A percentile compares a stretch with the other conserved stretches of the same genome.
phyloP scores from a whole-genome alignment of 2,113 vertebrate genomes.

The Rhinolophus ferrumequinum region DNA sequence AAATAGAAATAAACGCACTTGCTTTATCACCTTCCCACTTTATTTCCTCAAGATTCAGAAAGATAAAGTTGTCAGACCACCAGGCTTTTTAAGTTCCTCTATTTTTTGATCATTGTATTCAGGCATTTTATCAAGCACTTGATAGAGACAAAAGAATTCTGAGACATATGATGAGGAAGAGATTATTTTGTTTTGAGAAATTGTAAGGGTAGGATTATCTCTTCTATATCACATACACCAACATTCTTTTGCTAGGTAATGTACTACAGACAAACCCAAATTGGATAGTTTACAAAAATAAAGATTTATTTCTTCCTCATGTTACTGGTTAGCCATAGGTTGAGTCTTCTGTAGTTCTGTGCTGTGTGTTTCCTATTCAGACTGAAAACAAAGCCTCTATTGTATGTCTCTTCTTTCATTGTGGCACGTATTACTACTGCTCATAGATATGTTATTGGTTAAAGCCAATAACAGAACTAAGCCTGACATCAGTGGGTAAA shows the following conservation, averaged over 20 bases:
- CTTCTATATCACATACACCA: neutral
- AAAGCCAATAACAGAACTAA: neutral
- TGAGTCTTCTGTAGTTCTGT: neutral
- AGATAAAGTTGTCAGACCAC: neutral
- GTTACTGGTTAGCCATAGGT: neutral
- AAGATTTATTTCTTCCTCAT: neutral
- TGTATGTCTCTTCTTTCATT: neutral
- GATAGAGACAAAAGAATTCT: neutral
- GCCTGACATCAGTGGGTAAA: neutral
- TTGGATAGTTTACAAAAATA: neutral
- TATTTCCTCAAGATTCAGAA: neutral
- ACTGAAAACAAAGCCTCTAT: neutral
- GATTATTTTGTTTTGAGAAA: neutral
- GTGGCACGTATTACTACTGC: fast-evolving
- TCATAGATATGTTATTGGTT: neutral
- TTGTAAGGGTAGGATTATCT: neutral
- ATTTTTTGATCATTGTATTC: neutral
- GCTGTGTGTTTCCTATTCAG: neutral
- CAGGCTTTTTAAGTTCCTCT: neutral
- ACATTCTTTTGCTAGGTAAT: neutral
- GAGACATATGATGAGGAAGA: neutral
- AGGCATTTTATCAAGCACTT: neutral
- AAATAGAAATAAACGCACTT: neutral
- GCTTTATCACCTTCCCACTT: neutral
- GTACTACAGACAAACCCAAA: neutral